A percentile compares a stretch with the other conserved stretches of the same genome.
phyloP scores from a whole-genome alignment of 2,888 invertebrate species.

The Macroteleia sp. region DNA sequence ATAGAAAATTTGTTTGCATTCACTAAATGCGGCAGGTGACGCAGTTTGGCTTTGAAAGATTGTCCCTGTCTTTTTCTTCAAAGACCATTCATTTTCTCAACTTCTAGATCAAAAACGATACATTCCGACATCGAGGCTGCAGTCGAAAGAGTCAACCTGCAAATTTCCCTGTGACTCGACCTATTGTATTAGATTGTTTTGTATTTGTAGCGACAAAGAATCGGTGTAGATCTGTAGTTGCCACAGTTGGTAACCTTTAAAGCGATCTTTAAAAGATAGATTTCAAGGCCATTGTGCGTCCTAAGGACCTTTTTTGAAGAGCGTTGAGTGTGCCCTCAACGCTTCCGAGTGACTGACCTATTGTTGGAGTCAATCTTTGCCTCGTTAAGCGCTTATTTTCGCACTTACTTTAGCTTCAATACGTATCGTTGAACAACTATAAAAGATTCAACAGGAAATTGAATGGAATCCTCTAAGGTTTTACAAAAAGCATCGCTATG shows the following conservation, averaged over 20 bases:
- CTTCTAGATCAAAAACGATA: slow-evolving; percentile 51
- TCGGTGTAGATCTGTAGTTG: slow-evolving; percentile 60
- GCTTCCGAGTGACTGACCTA: slow-evolving; percentile 73
- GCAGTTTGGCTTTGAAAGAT: slow-evolving; percentile 38
- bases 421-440: slow-evolving; percentile 57
- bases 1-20: slow-evolving; percentile 83
- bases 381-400: slow-evolving; percentile 84
- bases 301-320: slow-evolving; percentile 75
- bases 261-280: slow-evolving; percentile 74
- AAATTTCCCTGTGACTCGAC: slow-evolving; percentile 76
- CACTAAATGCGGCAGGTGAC: slow-evolving; percentile 77
- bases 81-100: slow-evolving; percentile 44
- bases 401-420: slow-evolving; percentile 76
- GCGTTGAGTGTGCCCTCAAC: slow-evolving; percentile 72
- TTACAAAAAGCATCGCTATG: slow-evolving; percentile 45
- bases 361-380: slow-evolving; percentile 83
- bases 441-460: slow-evolving; percentile 35
- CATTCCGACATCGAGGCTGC: slow-evolving; percentile 47
- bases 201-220: slow-evolving; percentile 62
- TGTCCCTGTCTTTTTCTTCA: slow-evolving; percentile 33
- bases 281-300: slow-evolving; percentile 75
- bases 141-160: slow-evolving; percentile 79
- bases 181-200: slow-evolving; percentile 72
- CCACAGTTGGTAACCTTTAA: slow-evolving; percentile 65
- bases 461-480: slow-evolving; percentile 50